phyloP scores from a whole-genome alignment of 2,888 invertebrate species.

The Pachliopta kotzebuea region DNA sequence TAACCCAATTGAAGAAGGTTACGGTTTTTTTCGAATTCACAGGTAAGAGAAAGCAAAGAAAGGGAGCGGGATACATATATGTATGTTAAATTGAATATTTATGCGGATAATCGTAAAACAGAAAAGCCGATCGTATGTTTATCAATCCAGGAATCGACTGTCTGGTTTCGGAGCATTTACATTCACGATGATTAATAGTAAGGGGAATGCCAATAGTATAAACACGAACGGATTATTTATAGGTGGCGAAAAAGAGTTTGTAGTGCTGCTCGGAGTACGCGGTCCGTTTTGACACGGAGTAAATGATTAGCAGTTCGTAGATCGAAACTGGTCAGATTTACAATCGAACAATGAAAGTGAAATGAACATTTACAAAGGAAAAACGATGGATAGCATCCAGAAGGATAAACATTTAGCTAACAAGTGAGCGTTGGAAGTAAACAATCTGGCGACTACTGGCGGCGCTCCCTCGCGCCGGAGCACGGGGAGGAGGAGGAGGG shows the following conservation, averaged over 20 bases:
- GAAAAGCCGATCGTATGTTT: conserved; percentile 15
- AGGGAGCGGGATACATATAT: neutral
- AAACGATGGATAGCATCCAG: conserved; percentile 61
- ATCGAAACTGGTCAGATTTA: conserved; percentile 54
- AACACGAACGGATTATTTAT: conserved; percentile 16
- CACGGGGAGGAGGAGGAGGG: too few species aligned
- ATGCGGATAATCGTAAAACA: conserved; percentile 13
- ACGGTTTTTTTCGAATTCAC: conserved; percentile 9
- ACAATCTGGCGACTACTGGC: conserved; percentile 46
- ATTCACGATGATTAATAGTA: conserved; percentile 19
- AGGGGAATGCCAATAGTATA: conserved; percentile 23
- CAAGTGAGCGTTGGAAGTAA: conserved; percentile 48
- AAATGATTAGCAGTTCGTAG: conserved; percentile 32
- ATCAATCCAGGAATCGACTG: conserved; percentile 20
- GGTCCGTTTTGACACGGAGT: conserved; percentile 32
- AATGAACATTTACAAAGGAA: conserved; percentile 55
- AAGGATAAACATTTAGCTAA: conserved; percentile 62
- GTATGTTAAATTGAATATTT: neutral
- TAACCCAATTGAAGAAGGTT: conserved; percentile 8
- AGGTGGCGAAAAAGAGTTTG: conserved; percentile 12
- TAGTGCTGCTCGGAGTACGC: conserved; percentile 13
- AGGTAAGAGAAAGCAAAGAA: conserved; percentile 23
- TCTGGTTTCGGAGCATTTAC: conserved; percentile 10
- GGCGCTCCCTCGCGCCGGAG: too few species aligned
- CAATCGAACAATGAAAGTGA: conserved; percentile 51